Evolutionary conservation across 2,888 invertebrate species (phyloP).

Genomic region (Steinernema scapterisci): DNA sequence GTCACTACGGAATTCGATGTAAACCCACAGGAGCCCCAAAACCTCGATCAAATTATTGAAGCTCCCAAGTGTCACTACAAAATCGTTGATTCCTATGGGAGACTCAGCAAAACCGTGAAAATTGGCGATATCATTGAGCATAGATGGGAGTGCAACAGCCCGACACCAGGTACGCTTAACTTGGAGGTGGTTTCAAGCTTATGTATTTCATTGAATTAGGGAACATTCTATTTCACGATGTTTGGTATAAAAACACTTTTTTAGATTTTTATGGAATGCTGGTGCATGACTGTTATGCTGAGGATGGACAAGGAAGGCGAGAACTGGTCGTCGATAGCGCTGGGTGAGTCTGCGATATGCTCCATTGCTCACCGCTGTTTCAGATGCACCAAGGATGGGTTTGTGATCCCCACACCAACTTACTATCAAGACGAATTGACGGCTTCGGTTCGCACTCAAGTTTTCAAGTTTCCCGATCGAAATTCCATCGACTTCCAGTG

Average conservation of each 20-base stretch:
- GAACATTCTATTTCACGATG: neutral
- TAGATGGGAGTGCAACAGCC: slow-evolving; percentile 52
- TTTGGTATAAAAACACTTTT: slow-evolving; percentile 10
- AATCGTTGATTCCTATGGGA: slow-evolving; percentile 36
- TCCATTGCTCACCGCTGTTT: neutral
- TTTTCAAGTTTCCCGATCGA: slow-evolving; percentile 63
- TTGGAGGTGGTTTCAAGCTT: no score
- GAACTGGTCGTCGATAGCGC: slow-evolving; percentile 56
- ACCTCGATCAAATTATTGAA: slow-evolving; percentile 41
- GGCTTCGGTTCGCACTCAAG: slow-evolving; percentile 56
- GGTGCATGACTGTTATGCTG: slow-evolving; percentile 63
- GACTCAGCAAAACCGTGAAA: slow-evolving; percentile 39
- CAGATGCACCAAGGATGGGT: slow-evolving; percentile 56
- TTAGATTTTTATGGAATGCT: slow-evolving; percentile 46
- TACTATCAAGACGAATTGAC: slow-evolving; percentile 49
- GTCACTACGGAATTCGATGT: slow-evolving; percentile 61
- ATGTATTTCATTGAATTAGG: no score
- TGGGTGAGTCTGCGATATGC: slow-evolving; percentile 45
- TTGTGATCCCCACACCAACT: slow-evolving; percentile 58
- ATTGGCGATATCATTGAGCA: slow-evolving; percentile 58
- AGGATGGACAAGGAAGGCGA: slow-evolving; percentile 59
- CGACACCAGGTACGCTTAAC: neutral
- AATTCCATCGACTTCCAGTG: slow-evolving; percentile 56
- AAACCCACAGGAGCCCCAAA: slow-evolving; percentile 43
- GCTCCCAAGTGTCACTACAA: slow-evolving; percentile 53